A percentile compares a stretch with the other conserved stretches of the same genome.
phyloP scores from a whole-genome alignment of 2,888 invertebrate genomes.

The Ophion ventricosus region DNA sequence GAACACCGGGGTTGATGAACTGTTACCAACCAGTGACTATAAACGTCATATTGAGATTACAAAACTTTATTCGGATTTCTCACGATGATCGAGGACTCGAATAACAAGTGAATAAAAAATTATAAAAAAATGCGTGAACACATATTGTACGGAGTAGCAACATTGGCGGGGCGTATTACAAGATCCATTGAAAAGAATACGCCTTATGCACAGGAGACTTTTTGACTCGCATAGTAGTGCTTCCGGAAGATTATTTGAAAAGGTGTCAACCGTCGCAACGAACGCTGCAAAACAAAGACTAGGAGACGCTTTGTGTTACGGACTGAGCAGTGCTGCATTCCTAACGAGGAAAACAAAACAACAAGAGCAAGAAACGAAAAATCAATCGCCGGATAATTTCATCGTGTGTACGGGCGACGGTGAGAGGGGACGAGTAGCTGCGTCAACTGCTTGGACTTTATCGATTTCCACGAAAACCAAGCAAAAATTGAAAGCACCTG shows the following conservation, averaged over 20 bases:
- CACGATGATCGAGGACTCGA: slow-evolving; percentile 1
- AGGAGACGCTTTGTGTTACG: slow-evolving; percentile 7
- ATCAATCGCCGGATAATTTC: neutral
- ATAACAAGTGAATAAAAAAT: neutral
- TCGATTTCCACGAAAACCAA: slow-evolving; percentile 19
- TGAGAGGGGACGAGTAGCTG: neutral
- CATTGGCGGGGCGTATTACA: neutral
- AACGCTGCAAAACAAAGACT: neutral
- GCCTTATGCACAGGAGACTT: neutral
- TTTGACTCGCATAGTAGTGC: slow-evolving; percentile 9
- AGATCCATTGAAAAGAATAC: neutral
- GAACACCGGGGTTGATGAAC: neutral
- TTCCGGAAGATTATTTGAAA: slow-evolving; percentile 6
- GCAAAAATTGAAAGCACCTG: neutral
- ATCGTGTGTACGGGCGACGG: neutral
- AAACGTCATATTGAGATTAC: neutral
- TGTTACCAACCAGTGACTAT: neutral
- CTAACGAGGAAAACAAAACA: neutral
- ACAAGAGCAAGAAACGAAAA: neutral
- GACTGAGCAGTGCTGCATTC: neutral
- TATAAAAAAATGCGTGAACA: neutral
- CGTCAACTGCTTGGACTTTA: slow-evolving; percentile 3
- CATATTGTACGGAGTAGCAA: neutral
- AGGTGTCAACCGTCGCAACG: slow-evolving; percentile 5
- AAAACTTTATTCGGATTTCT: slow-evolving; percentile 17